Base-by-base conservation (phyloP, 2,113 vertebrate genomes). In the Riparia riparia region DNA sequence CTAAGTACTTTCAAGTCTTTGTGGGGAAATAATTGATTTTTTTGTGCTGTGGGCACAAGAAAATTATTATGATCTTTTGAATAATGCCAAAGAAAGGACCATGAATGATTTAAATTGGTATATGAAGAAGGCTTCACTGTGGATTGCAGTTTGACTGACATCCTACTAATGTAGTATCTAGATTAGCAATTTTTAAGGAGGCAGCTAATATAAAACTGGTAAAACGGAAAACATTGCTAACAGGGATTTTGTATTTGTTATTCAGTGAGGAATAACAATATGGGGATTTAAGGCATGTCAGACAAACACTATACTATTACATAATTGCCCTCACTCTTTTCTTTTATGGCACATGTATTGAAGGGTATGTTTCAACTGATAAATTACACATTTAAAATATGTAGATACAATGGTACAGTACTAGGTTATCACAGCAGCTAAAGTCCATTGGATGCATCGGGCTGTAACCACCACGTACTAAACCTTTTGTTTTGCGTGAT, bases 51-150 rank as follows among this genome's bases (percentile, higher is more conserved):
- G 99, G 99, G 99, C 99, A 98, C 99, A 99, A 99, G 99, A 99
- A 99, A 99, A 99, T 99, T 99, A 99, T 99, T 99, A 99, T 99
- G 99, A 99, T 99, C 99, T 99, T 99, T 99, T 99, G 99, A 99
- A 99, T 99, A 99, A 99, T 99, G 99, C 99, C 99, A 99, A 99
- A 99, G 98, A 99, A 99, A 99, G 99, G 99, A 98, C 98, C 98
- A 99, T 99, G 99, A 99, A 99, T 99, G 98, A 99, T 99, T 99
- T 99, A 99, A 99, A 99, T 99, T 99, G 99, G 99, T 99, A 99
- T 99, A 99, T 99, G 99, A 99, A 99, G 98, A 99, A 98, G 98
- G 99, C 98, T 98, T 99, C 97, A 96, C 98, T 95, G 98, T 98
- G 98, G 98, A 99, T 99, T 98, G 98, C 96, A 82, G 98, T 98